Evolutionary conservation across 2,797 vertebrate genomes (phyloP), one percentile per base, ranked within the genome.

Genomic region (Prionace glauca): DNA sequence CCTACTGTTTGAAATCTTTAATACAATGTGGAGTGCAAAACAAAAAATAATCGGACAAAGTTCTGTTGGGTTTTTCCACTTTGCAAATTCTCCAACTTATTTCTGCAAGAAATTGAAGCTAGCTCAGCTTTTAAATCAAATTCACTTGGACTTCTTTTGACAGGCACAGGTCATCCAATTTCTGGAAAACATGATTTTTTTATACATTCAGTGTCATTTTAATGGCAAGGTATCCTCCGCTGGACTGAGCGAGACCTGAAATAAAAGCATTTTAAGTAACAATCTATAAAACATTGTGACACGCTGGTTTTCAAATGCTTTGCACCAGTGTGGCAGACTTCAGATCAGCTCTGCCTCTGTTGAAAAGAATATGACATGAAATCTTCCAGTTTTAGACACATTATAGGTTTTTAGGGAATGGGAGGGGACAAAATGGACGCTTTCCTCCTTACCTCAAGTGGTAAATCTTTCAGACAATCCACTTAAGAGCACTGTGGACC

Each of bases 151-250:
- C 87, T 62, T 65, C 26, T 90, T 32, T 29, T 96, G 97, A 97
- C 96, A 97, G 96, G 94, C 96, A 96, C 74, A 67, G 97, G 96
- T 96, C 96, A 96, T 95, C 95, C 96, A 26, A 0, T 93, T 96
- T 56, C 0, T 96, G 88, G 0, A 90, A 60, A 72, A 0, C 96
- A 95, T 96, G 96, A 97, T 97, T 96, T 96, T 95, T 92, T 96
- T 96, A 95, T 74, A 97, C 97, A 97, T 97, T 97, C 96, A 97
- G 96, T 97, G 97, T 97, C 97, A 97, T 95, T 96, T 96, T 96
- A 96, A 97, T 97, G 97, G 97, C 97, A 97, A 96, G 95, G 94
- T 95, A 92, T 95, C 96, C 96, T 72, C 95, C 96, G 24, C 62
- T 96, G 0, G 0, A 96, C 96, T 92, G 0, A 0, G 90, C 0